Evolutionary conservation across 1,140 invertebrate species (phyloP), one percentile per base, ranked within the genome.

Genomic region (Stegodyphus dumicola): DNA sequence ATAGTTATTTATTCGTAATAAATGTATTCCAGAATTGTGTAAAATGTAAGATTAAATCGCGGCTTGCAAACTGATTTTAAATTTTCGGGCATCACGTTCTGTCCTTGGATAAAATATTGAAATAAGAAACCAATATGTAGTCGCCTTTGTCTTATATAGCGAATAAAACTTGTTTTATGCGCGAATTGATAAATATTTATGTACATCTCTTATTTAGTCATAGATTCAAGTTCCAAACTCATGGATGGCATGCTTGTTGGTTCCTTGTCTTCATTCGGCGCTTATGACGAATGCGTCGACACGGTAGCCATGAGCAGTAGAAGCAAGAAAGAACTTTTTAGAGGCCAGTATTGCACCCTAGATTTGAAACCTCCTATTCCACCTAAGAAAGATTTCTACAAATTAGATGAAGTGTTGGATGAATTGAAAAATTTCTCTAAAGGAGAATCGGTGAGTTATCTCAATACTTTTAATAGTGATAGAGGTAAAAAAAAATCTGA

Each of bases 161-260:
- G 3, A 33, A 33, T 33, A 33, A 33, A 33, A 33, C 33, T 33
- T 33, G 33, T 33, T 33, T 33, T 33, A 33, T 33, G 1, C 33
- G 33, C 1, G 33, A 33, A 60, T 5, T 60, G 56, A 60, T 60
- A 60, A 33, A 33, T 73, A 51, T 73, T 73, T 73, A 11, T 73
- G 10, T 73, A 2, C 49, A 54, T 5, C 13, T 56, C 56, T 67
- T 51, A 54, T 74, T 0, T 53, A 89, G 88, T 89, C 80, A 56
- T 88, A 11, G 88, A 89, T 74, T 79, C 88, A 2, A 88, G 81
- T 53, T 88, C 80, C 11, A 89, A 89, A 71, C 87, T 88, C 4
- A 79, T 88, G 18, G 86, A 86, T n/a, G 88, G 88, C n/a, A 65
- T 89, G 6, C 54, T 88, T 2, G 79, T 84, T 17, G 88, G 87